A percentile compares a stretch with the other conserved stretches of the same genome.
Conservation (phyloP, 2,113 vertebrate genomes). For the Labeo rohita region DNA sequence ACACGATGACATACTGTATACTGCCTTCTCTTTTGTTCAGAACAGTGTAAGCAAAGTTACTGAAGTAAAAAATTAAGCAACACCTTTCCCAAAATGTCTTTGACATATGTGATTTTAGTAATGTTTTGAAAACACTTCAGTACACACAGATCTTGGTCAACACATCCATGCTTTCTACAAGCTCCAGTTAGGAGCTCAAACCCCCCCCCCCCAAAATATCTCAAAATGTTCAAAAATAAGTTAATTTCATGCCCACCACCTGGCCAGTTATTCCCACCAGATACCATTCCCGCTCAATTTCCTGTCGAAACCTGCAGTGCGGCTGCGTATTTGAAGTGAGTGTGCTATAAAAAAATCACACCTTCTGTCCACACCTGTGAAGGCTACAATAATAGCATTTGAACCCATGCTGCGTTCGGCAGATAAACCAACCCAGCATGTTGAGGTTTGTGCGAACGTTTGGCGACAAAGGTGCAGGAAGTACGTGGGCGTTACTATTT, state of each 20-base stretch:
- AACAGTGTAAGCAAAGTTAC: neutral
- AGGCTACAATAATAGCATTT: constrained; percentile 9
- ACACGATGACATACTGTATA: neutral
- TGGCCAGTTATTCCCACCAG: neutral
- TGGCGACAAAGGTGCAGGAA: constrained; percentile 22
- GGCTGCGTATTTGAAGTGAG: neutral
- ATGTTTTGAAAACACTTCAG: neutral
- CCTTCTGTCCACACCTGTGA: constrained; percentile 13
- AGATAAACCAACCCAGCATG: constrained; percentile 6
- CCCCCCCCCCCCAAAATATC: too few relatives aligned
- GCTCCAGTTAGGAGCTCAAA: neutral
- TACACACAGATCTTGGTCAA: neutral
- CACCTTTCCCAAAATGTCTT: neutral
- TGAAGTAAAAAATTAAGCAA: neutral
- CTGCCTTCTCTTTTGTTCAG: neutral
- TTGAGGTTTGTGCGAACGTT: neutral
- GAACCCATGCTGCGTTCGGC: constrained; percentile 9
- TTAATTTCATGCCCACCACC: neutral
- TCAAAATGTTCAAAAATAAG: neutral
- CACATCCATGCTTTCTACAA: neutral
- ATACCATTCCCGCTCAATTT: neutral
- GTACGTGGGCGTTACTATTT: neutral
- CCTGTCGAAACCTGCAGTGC: constrained; percentile 11
- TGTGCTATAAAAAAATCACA: constrained; percentile 3
- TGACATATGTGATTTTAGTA: neutral